These are phyloP conservation scores for Schrankia costaestrigalis DNA, from an alignment of 2,888 invertebrate species.

Conservation along the genomic window DNA sequence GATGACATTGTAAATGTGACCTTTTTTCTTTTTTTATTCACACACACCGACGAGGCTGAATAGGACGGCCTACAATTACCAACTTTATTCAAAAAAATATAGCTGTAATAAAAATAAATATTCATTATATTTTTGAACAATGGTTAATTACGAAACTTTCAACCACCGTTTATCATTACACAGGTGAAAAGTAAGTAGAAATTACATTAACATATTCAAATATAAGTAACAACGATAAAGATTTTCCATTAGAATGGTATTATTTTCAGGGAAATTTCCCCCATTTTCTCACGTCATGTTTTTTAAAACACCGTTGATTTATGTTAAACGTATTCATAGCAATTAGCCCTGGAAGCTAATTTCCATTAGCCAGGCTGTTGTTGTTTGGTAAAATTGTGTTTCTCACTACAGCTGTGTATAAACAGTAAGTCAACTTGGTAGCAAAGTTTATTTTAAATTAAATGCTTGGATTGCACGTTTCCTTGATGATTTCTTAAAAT, in stretches of 20 bases:
- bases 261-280: slow-evolving; percentile 22
- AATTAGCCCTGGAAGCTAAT: slow-evolving; percentile 55
- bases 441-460: slow-evolving; percentile 12
- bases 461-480: slow-evolving; percentile 6
- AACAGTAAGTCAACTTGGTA: slow-evolving; percentile 18
- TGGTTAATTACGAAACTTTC: background rate
- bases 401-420: slow-evolving; percentile 16
- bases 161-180: background rate
- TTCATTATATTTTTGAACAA: no score
- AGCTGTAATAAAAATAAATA: no score
- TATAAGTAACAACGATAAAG: slow-evolving; percentile 23
- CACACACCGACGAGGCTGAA: no score
- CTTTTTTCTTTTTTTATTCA: no score
- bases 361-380: slow-evolving; percentile 51
- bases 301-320: slow-evolving; percentile 53
- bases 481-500: slow-evolving; percentile 5
- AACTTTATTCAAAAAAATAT: no score
- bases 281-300: slow-evolving; percentile 46
- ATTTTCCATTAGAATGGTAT: slow-evolving; percentile 32
- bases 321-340: slow-evolving; percentile 59
- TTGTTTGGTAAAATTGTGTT: slow-evolving; percentile 40
- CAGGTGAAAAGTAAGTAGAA: slow-evolving; percentile 13
- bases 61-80: no score
- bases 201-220: slow-evolving; percentile 28
- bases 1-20: no score